phyloP scores from a whole-genome alignment of 2,113 vertebrate species.

The Bos javanicus region DNA sequence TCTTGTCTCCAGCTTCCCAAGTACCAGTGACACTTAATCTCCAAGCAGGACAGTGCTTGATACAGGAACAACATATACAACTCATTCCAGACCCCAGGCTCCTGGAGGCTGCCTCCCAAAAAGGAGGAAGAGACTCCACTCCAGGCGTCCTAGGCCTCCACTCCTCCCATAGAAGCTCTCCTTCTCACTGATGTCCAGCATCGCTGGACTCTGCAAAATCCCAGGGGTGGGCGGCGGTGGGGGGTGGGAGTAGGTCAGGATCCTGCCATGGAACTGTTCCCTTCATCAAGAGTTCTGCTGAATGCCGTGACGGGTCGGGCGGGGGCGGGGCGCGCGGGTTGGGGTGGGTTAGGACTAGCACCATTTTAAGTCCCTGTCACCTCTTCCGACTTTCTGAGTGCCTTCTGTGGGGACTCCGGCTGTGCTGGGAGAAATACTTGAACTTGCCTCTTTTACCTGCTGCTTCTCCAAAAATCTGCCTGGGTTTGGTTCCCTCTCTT shows the following conservation, averaged over 20 bases:
- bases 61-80: slow-evolving; percentile 51
- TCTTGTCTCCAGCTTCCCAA: slow-evolving; percentile 23
- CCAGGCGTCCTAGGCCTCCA: slow-evolving; percentile 46
- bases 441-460: not conserved
- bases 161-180: slow-evolving; percentile 18
- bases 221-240: not conserved
- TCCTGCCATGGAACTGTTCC: not conserved
- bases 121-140: slow-evolving; percentile 4
- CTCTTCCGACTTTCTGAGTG: not conserved
- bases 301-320: not conserved
- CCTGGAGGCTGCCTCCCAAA: slow-evolving; percentile 39
- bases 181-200: slow-evolving; percentile 21
- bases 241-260: not conserved
- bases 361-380: not conserved
- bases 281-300: not conserved
- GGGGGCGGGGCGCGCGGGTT: fast-evolving
- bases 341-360: not conserved
- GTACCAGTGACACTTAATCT: slow-evolving; percentile 42
- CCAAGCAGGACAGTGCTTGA: slow-evolving; percentile 73
- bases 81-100: slow-evolving; percentile 69
- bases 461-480: not conserved
- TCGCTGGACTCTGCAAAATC: slow-evolving; percentile 62
- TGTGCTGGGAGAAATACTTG: not conserved
- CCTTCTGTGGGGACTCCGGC: not conserved
- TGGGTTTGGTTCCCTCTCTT: not conserved